Base-by-base conservation (phyloP, 2,113 vertebrate genomes). In the Tylochromis polylepis region DNA sequence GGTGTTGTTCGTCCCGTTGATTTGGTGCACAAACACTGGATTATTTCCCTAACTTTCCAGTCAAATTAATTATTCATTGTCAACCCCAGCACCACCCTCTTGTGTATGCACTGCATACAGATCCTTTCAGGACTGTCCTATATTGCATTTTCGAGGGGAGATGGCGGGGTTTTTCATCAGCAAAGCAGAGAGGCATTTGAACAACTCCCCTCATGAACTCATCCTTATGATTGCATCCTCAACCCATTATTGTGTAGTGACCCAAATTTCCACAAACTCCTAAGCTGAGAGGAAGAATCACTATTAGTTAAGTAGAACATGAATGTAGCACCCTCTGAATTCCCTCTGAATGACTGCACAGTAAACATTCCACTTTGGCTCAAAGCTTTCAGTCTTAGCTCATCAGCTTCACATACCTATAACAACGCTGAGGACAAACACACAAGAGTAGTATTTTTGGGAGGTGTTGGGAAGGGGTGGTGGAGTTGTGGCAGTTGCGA, bases 1-100 rank as follows among this genome's bases (percentile, higher is more conserved):
- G 96, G 93, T 95, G 95, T 89, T 94, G 96, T 94, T 96, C 91
- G 95, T 96, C 97, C 96, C 92, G 95, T 95, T 95, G 96, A 96
- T 97, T 97, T 97, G 96, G 96, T 95, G 95, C 97, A 97, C 97
- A 97, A 96, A 97, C 97, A 97, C 96, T 92, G 93, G 94, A 97
- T 97, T 97, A 92, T 97, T 96, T 97, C 86, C 84, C 84, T 87
- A 87, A 89, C 87, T 89, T 91, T 87, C 85, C 27, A 92, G 92
- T 95, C 95, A 95, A 96, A 97, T 98, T 97, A 97, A 98, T 98
- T 97, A 98, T 98, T 97, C 97, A 97, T 97, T 95, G 56, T 53
- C 83, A 88, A 46, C 62, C 57, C 72, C 41, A 80, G 60, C 60
- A 49, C 56, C 60, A 36, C 49, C 41, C 43, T 46, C 12, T 27